Base-by-base conservation (phyloP, 2,888 invertebrate genomes). In the Leucozona laternaria region DNA sequence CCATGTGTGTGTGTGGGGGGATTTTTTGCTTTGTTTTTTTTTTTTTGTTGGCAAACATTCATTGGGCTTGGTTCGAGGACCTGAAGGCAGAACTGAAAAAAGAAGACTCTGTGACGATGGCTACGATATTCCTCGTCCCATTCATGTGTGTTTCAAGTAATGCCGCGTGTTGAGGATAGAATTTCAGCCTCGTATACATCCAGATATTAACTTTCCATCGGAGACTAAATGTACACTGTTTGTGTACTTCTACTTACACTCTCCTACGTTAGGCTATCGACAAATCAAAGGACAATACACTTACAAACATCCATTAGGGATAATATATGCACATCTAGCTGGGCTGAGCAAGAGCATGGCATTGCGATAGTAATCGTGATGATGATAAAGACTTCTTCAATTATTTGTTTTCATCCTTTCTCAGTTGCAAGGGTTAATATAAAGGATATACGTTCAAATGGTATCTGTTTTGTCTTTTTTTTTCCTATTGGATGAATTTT, bases 271-370 rank as follows among this genome's bases (percentile, higher is more conserved):
- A 62, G 55, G 20, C 11, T 4, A 13, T 25, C n/a, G n/a, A n/a
- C n/a, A n/a, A n/a, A 55, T 37, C 20, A n/a, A n/a, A n/a, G n/a
- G 40, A 20, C 43, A 45, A 28, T 20, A 17, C 15, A 31, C 10
- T 25, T 10, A 13, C 20, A 22, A n/a, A 15, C 55, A 48, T 50
- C 40, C 20, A 75, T 79, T 76, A 50, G 20, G 71, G 76, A 80
- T 80, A 79, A 76, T 80, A 72, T 80, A 72, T 85, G 84, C 80
- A 80, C 71, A 80, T 80, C 66, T 8, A 48, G 75, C 57, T 66
- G 76, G 50, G 64, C 55, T n/a, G n/a, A n/a, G n/a, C n/a, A n/a
- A n/a, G n/a, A n/a, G n/a, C n/a, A n/a, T n/a, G 8, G 37, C 62
- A 60, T 71, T 37, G 60, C 53, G 68, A 45, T 45, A 45, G 34